Base-by-base conservation (phyloP, 2,888 invertebrate species). In the Clepsis dumicolana region DNA sequence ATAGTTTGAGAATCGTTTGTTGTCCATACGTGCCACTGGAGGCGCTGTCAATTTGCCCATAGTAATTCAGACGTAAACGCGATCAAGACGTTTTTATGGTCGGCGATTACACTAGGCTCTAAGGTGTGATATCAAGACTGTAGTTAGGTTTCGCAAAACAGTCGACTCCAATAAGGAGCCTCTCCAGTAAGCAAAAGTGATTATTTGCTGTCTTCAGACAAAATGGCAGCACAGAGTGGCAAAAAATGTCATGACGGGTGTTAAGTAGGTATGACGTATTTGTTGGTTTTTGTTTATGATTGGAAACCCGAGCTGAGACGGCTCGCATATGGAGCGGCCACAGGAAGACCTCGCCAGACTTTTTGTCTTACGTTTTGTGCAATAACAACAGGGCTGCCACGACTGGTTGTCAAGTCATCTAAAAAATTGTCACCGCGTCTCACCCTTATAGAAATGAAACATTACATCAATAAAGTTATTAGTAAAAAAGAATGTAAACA, bases 341-440 rank as follows among this genome's bases (percentile, higher is more conserved):
- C 85, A 84, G 87, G 87, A 89, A 88, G 84, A 82, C 77, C 82
- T 84, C 82, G 87, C 84, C 16, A 81, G 85, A 88, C 88, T 86
- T 88, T 78, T 85, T 83, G 78, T 81, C 82, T 85, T 83, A 81
- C 80, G 80, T 81, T 86, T 85, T 91, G 87, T 90, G 88, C 90
- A 90, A 93, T 90, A 83, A 85, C 84, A 83, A 69, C 83, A 91
- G 91, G 91, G 92, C 70, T 91, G 85, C n/a, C 79, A 72, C 48
- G n/a, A 10, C 44, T 18, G 10, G 12, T 48, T 21, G 10, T 21
- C 10, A 7, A 7, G 35, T 35, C 35, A 29, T 7, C 29, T 29
- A 29, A n/a, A n/a, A n/a, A n/a, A n/a, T n/a, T n/a, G n/a, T n/a
- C n/a, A n/a, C n/a, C n/a, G n/a, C n/a, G n/a, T n/a, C n/a, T n/a